Percentiles rank a stretch among this genome's conserved stretches.
Evolutionary conservation across 2,888 invertebrate species (phyloP).

Genomic region (Synanthedon formicaeformis): DNA sequence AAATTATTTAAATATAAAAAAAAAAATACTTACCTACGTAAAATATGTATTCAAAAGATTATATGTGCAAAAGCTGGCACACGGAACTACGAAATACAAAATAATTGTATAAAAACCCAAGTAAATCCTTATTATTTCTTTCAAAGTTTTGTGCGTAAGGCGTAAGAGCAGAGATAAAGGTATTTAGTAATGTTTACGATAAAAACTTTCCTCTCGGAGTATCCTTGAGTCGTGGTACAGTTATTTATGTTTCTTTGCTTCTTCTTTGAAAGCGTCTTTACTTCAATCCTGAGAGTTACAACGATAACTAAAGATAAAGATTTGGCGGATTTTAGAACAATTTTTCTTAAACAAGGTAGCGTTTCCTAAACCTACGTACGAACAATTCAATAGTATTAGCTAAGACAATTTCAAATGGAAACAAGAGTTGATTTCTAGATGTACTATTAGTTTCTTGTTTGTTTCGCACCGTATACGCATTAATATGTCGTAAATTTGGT

Average conservation of each 20-base stretch:
- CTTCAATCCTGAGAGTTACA: constrained; percentile 22
- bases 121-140: neutral
- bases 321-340: constrained; percentile 15
- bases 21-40: too few relatives aligned
- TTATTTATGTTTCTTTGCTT: constrained; percentile 34
- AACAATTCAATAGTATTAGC: neutral
- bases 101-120: neutral
- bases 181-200: constrained; percentile 32
- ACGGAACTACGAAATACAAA: too few relatives aligned
- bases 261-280: constrained; percentile 8
- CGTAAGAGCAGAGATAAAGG: constrained; percentile 9
- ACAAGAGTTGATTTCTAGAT: too few relatives aligned
- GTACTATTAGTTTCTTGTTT: too few relatives aligned
- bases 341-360: constrained; percentile 3
- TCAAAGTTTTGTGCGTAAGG: neutral
- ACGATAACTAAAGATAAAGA: constrained; percentile 26
- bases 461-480: too few relatives aligned
- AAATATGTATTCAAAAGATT: too few relatives aligned
- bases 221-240: constrained; percentile 19
- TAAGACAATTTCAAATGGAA: too few relatives aligned
- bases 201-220: constrained; percentile 25
- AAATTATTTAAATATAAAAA: too few relatives aligned
- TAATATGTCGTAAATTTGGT: too few relatives aligned
- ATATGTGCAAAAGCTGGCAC: too few relatives aligned
- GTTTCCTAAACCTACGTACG: neutral